Percentiles rank a stretch among this genome's conserved stretches.
Conservation (phyloP, 2,797 vertebrate genomes). For the Merluccius polli region DNA sequence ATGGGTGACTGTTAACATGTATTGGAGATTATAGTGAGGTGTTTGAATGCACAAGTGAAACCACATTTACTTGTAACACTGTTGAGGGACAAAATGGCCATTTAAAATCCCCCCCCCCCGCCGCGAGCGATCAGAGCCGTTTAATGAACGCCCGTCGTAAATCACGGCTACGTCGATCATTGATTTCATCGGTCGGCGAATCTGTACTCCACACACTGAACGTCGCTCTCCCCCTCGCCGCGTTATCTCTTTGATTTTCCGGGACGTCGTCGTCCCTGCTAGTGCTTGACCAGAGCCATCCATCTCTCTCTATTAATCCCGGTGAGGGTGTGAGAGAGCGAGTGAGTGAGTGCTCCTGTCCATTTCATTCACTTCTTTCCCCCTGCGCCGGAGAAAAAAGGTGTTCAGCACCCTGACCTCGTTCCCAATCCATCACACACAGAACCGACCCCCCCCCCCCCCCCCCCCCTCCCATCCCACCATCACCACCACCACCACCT, state of each 20-base stretch:
- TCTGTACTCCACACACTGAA: background rate
- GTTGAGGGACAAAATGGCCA: slow-evolving; percentile 40
- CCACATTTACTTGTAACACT: slow-evolving; percentile 60
- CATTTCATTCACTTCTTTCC: background rate
- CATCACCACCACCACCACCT: too few relatives aligned
- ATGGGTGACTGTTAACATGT: slow-evolving; percentile 72
- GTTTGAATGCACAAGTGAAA: slow-evolving; percentile 61
- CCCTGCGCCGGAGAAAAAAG: background rate
- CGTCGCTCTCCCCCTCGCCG: background rate
- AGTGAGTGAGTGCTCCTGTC: background rate
- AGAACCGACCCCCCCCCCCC: background rate
- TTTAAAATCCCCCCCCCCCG: slow-evolving; percentile 19
- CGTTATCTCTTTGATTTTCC: background rate
- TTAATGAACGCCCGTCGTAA: background rate
- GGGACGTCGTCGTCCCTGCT: background rate
- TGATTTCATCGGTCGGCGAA: background rate
- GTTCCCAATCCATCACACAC: background rate
- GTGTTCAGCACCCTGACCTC: background rate
- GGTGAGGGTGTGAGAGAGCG: background rate
- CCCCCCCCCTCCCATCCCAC: too few relatives aligned
- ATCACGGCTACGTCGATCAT: background rate
- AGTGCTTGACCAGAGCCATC: background rate
- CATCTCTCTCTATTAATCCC: background rate
- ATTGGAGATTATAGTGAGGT: slow-evolving; percentile 72
- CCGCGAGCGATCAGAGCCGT: slow-evolving; percentile 38